Conservation (phyloP, 2,113 vertebrate genomes). For the Cettia cetti region DNA sequence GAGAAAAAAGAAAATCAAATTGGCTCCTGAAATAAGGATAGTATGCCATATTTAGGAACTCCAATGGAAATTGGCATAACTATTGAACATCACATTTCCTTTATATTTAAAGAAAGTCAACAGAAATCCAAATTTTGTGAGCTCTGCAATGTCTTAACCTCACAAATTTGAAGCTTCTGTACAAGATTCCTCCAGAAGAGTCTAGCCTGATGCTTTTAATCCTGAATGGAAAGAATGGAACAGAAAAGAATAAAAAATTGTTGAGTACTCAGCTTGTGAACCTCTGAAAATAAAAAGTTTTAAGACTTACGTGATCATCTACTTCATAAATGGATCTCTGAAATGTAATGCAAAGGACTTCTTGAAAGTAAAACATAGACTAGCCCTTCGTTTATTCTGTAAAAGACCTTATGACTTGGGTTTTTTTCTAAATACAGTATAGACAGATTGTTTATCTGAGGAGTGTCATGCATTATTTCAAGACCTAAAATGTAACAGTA, state of each 20-base stretch:
- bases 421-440: constrained; percentile 1
- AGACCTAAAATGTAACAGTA: neutral
- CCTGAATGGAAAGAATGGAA: neutral
- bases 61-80: neutral
- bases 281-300: neutral
- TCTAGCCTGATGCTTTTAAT: neutral
- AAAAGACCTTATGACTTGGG: neutral
- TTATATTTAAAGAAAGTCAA: neutral
- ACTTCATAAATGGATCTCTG: neutral
- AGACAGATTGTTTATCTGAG: constrained; percentile 20
- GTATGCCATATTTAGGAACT: neutral
- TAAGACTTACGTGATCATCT: neutral
- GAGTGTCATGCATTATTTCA: neutral
- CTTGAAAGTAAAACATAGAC: neutral
- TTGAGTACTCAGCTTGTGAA: neutral
- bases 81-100: neutral
- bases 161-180: neutral
- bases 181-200: neutral
- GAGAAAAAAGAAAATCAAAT: neutral
- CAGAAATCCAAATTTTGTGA: neutral
- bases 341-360: neutral
- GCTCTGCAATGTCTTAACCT: neutral
- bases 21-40: neutral
- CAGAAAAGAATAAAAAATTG: neutral
- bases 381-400: neutral